Evolutionary conservation across 2,888 invertebrate species (phyloP), one percentile per base, ranked within the genome.

Genomic region (Sycophila texana): DNA sequence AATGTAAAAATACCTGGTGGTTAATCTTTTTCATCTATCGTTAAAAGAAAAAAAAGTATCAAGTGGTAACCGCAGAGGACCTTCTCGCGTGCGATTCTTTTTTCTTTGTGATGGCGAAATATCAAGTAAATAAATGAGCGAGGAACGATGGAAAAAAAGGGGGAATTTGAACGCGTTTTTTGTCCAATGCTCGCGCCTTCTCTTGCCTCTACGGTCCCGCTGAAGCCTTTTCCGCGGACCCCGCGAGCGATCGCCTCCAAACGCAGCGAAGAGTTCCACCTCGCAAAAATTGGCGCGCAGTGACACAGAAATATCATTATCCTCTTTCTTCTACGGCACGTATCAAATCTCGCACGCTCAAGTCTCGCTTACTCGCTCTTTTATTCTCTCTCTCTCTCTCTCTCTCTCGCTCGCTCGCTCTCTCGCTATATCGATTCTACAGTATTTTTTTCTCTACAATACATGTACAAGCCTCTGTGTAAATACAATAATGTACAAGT

Each of bases 401-500:
- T 57, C 55, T 18, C 53, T 55, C 55, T 20, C 58, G 26, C 20
- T 74, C 74, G 51, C 55, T 39, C 53, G 13, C 13, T 63, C 22
- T 61, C 72, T 63, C 58, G 39, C 78, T 81, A 81, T 67, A 68
- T 78, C 77, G 26, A 65, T 74, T 81, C 79, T 81, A 82, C 74
- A 67, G 51, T 80, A 80, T 70, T 77, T 75, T 73, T 75, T 82
- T 84, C 83, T 85, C 84, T 84, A 85, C 84, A 83, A 71, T 85
- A 84, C 84, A 84, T 84, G 81, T 85, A 85, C 84, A 85, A 85
- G 84, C 84, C 83, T 84, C 83, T 82, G 84, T 85, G 86, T 88
- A 87, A 88, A 87, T 88, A 88, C 86, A 88, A 84, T 87, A 88
- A 88, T 88, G 86, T 88, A 88, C 88, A 88, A 86, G 85, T 85